Conservation (phyloP, 2,113 vertebrate species). For the Excalfactoria chinensis region DNA sequence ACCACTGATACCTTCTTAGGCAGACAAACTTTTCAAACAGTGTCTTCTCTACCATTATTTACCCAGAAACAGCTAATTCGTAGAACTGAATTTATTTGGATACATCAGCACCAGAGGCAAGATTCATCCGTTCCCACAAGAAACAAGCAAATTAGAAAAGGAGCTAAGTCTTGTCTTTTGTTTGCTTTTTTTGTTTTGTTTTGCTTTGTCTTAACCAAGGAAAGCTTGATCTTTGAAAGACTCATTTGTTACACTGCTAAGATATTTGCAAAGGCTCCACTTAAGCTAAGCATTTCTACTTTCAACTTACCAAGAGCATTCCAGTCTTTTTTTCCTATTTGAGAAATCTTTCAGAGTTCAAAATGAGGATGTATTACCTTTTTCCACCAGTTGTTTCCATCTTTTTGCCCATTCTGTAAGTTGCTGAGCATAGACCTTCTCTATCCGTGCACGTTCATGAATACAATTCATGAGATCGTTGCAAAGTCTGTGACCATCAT, state of each 20-base stretch:
- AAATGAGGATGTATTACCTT: conserved; percentile 80
- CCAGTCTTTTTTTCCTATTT: neutral
- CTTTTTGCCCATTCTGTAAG: conserved; percentile 96
- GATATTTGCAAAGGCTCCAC: neutral
- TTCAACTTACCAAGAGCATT: neutral
- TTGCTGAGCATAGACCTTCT: conserved; percentile 94
- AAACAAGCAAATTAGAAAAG: neutral
- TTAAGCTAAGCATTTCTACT: neutral
- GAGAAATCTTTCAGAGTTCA: neutral
- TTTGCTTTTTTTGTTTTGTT: neutral
- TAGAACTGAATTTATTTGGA: neutral
- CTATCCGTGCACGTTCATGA: conserved; percentile 94
- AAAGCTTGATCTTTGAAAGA: neutral
- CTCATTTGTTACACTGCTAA: neutral
- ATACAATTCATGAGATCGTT: conserved; percentile 95
- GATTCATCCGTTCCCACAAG: neutral
- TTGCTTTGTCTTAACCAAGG: neutral
- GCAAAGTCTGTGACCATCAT: conserved; percentile 94
- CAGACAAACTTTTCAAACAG: neutral
- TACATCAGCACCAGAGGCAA: neutral
- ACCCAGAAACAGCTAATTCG: neutral
- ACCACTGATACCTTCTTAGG: neutral
- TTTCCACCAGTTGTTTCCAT: conserved; percentile 95
- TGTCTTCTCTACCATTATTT: neutral
- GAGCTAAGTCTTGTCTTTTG: neutral